phyloP scores from a whole-genome alignment of 2,113 vertebrate genomes.

The Pogonocichla stellata region DNA sequence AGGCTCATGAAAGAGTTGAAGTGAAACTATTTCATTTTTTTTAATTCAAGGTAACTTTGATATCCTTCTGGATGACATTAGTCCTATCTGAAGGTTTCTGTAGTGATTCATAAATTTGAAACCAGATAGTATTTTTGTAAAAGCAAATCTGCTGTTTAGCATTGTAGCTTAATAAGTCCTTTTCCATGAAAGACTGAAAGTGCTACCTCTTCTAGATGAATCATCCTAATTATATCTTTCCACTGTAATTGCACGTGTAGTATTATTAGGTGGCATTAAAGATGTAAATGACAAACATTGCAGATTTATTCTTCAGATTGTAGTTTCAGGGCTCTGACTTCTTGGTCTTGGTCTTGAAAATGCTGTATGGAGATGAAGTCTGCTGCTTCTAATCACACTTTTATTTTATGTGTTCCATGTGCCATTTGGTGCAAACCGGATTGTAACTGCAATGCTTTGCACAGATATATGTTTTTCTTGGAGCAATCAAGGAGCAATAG shows the following conservation, averaged over 20 bases:
- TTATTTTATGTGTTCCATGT: conserved; percentile 4
- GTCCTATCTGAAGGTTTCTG: neutral
- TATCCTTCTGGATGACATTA: neutral
- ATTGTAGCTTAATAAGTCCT: neutral
- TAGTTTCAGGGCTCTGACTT: conserved; percentile 25
- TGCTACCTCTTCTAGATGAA: conserved; percentile 1
- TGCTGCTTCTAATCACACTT: conserved; percentile 2
- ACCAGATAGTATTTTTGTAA: neutral
- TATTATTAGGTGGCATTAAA: conserved; percentile 25
- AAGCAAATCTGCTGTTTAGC: neutral
- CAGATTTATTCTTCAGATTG: neutral
- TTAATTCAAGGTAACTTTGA: neutral
- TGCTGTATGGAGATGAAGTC: neutral
- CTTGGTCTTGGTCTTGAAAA: neutral
- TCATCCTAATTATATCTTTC: conserved; percentile 39
- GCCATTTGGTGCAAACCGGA: neutral
- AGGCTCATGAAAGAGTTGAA: neutral
- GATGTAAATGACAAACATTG: neutral
- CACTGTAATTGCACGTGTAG: conserved; percentile 5
- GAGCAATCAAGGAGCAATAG: neutral
- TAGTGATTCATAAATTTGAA: neutral
- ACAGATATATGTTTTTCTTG: neutral
- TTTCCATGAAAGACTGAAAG: conserved; percentile 2
- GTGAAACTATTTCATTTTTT: neutral
- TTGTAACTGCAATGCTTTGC: neutral